Evolutionary conservation across 2,797 vertebrate genomes (phyloP), one percentile per base, ranked within the genome.

Genomic region (Psittacula derbiana): DNA sequence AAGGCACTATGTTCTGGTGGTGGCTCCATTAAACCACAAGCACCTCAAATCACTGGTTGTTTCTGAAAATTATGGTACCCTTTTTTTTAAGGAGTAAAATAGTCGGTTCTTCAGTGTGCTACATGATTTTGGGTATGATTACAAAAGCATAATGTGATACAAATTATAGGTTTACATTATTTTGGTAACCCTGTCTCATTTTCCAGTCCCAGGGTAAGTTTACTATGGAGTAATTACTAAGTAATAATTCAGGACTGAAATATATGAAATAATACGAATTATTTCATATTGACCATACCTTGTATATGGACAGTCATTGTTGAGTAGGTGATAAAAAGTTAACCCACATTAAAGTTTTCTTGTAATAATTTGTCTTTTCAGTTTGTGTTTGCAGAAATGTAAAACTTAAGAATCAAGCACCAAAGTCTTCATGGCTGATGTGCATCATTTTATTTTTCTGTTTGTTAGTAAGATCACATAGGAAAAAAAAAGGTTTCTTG

Each of bases 131-230:
- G n/a, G 11, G 3, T 50, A 15, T 16, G 49, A 36, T 30, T 83
- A 19, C 8, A 60, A 55, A 80, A 55, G 8, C 1, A 0, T 4
- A 44, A 15, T 25, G 4, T 5, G 19, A 11, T 16, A 23, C 19
- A 75, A 78, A 69, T 36, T 15, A n/a, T 0, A 4, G 4, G 31
- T 47, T 70, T 50, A 8, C 3, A 4, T 89, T 78, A 1, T 78
- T 83, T 76, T 43, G 20, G 6, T 19, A 58, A 36, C 8, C 64
- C 41, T 52, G 31, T 12, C 49, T 86, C 0, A 17, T 60, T 90
- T 79, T 46, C 52, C 20, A 55, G 18, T 38, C 52, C 18, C 8
- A 41, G 67, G 4, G 11, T 44, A n/a, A 58, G 3, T 73, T 91
- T 41, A 4, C 5, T 49, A 33, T 33, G n/a, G n/a, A 57, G 21